A percentile compares a stretch with the other conserved stretches of the same genome.
phyloP scores from a whole-genome alignment of 2,797 vertebrate genomes.

The Micrastur ruficollis region DNA sequence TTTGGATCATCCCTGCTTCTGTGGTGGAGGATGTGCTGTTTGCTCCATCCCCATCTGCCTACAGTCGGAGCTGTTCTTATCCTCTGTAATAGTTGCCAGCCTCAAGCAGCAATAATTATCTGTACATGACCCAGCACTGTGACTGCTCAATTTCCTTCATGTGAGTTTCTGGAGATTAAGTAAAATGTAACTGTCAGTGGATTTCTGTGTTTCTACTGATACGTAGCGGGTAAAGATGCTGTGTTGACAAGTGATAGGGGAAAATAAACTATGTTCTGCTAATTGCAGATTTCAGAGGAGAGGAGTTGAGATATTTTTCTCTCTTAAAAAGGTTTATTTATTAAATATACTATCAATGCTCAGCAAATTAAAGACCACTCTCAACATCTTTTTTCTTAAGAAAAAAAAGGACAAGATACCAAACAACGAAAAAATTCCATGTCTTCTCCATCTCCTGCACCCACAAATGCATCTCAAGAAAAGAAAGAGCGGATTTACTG shows the following conservation, averaged over 20 bases:
- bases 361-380: not conserved
- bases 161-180: not conserved
- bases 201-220: not conserved
- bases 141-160: not conserved
- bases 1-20: not conserved
- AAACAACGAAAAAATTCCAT: not conserved
- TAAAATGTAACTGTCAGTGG: not conserved
- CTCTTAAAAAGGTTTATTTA: not conserved
- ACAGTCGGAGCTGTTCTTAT: not conserved
- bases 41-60: not conserved
- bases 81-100: not conserved
- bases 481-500: not conserved
- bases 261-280: not conserved
- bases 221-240: not conserved
- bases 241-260: not conserved
- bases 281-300: not conserved
- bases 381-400: not conserved
- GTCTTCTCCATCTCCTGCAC: not conserved
- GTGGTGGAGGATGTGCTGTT: not conserved
- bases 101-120: not conserved
- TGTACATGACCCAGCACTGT: not conserved
- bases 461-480: not conserved
- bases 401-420: not conserved
- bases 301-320: not conserved
- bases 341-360: not conserved